phyloP scores from a whole-genome alignment of 2,888 invertebrate genomes.

The Idaea aversata region DNA sequence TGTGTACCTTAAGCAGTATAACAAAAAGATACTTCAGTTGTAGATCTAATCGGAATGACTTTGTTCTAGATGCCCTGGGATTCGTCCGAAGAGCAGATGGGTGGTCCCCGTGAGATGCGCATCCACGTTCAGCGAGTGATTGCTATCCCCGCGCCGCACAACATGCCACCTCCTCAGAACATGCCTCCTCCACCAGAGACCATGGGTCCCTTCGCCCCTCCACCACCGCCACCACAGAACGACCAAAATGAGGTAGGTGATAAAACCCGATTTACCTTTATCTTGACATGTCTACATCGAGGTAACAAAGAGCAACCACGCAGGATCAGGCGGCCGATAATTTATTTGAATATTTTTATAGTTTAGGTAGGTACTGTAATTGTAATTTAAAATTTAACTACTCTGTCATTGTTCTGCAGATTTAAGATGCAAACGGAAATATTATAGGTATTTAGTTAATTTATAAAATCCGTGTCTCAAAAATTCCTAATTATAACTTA shows the following conservation, averaged over 20 bases:
- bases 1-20: not conserved
- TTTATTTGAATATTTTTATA: no score
- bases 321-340: no score
- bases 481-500: not conserved
- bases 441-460: no score
- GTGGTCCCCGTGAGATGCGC: constrained; percentile 68
- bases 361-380: no score
- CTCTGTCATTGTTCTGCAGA: not conserved
- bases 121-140: constrained; percentile 77
- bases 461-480: no score
- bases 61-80: constrained; percentile 70
- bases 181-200: constrained; percentile 53
- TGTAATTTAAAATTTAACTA: not conserved
- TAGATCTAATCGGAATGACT: not conserved
- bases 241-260: constrained; percentile 59
- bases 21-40: not conserved
- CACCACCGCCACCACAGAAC: constrained; percentile 27
- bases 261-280: not conserved
- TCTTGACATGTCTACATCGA: no score
- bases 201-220: constrained; percentile 49
- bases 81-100: constrained; percentile 71
- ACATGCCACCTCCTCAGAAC: constrained; percentile 64
- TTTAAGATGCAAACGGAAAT: no score
- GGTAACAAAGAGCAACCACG: no score
- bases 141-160: constrained; percentile 67